Conservation (phyloP, 2,797 vertebrate species). For the Aulostomus chinensis region DNA sequence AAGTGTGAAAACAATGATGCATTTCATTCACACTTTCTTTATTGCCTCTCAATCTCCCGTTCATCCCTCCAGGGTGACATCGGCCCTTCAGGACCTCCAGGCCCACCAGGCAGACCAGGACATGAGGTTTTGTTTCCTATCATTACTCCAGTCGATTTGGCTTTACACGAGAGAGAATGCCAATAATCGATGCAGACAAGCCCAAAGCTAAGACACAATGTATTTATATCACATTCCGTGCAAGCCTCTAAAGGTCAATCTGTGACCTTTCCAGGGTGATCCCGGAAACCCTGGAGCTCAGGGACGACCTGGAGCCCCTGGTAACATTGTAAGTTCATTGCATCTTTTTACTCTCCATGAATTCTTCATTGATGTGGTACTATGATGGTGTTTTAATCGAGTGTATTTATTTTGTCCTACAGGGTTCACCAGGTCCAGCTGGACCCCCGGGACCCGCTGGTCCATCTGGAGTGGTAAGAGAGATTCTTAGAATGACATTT, state of each 20-base stretch:
- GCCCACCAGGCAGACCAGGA: conserved; percentile 84
- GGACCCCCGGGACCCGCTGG: conserved; percentile 71
- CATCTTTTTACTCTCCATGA: neutral
- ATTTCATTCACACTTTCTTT: neutral
- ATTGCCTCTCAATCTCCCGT: conserved; percentile 3
- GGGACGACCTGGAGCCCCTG: conserved; percentile 87
- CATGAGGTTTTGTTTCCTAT: conserved; percentile 77
- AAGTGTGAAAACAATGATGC: too few species aligned
- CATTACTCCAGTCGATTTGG: neutral
- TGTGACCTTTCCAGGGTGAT: conserved; percentile 82
- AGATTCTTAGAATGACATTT: conserved; percentile 12
- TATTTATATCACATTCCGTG: neutral
- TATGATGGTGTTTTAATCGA: neutral
- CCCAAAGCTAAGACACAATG: neutral
- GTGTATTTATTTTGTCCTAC: conserved; percentile 13
- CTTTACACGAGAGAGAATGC: neutral
- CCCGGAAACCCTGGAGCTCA: conserved; percentile 86
- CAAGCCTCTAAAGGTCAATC: conserved; percentile 10
- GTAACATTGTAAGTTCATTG: conserved; percentile 83
- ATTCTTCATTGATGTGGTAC: neutral
- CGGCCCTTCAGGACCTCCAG: conserved; percentile 86
- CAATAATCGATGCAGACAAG: neutral
- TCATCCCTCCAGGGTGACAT: conserved; percentile 85
- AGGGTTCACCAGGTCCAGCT: conserved; percentile 68
- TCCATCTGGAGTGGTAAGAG: conserved; percentile 66